Evolutionary conservation across 35 echinoderm and acorn worm genomes (phyloP).

Genomic region (Ophioderma brevispina): DNA sequence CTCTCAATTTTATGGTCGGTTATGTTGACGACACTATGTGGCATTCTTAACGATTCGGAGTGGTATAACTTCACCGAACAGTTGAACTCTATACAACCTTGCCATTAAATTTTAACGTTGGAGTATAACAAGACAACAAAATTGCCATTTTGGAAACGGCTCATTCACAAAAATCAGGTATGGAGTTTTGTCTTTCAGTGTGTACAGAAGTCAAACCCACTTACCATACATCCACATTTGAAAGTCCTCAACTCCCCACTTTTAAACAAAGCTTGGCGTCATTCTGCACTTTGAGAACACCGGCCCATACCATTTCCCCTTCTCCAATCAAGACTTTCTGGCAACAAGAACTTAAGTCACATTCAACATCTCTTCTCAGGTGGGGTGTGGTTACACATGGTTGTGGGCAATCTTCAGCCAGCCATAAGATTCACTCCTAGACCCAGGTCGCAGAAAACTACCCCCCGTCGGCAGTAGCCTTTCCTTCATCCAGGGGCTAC

Average conservation of each 20-base stretch:
- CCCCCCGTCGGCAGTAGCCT: no score
- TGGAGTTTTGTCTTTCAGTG: neutral
- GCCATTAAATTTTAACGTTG: slow-evolving; percentile 15
- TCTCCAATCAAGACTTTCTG: neutral
- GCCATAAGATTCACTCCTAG: no score
- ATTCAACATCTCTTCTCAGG: neutral
- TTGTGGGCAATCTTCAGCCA: no score
- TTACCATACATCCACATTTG: neutral
- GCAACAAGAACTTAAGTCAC: neutral
- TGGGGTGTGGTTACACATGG: no score
- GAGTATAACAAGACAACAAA: neutral
- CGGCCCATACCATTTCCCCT: neutral
- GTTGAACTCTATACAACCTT: slow-evolving; percentile 11
- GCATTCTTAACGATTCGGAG: neutral
- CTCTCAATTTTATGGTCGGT: slow-evolving; percentile 12
- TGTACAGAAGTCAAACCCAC: neutral
- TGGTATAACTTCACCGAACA: neutral
- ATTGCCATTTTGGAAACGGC: neutral
- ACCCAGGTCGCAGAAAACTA: no score
- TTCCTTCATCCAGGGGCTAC: no score
- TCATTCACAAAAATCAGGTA: neutral
- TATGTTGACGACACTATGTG: slow-evolving; percentile 47
- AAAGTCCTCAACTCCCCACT: neutral
- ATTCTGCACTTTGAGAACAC: neutral
- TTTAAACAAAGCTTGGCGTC: neutral